These are phyloP conservation scores for Muntiacus muntjak DNA, from an alignment of 2,113 vertebrate genomes.

Conservation along the genomic window DNA sequence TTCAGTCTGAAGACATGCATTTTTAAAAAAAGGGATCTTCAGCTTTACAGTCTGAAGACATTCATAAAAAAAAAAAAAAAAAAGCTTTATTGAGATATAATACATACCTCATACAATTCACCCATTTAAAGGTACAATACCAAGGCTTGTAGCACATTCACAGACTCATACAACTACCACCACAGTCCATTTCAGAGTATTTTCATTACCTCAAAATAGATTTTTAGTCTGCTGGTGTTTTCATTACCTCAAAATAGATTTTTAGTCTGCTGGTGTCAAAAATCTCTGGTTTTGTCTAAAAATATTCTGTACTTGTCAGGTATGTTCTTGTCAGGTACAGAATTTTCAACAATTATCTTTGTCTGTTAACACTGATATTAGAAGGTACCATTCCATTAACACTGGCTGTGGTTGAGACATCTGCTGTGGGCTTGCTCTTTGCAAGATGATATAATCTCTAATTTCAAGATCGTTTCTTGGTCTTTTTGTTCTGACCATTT, in stretches of 20 bases:
- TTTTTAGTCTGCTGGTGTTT: neutral
- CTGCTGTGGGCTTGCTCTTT: neutral
- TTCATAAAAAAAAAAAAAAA: neutral
- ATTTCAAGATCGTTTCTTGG: neutral
- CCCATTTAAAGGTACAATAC: neutral
- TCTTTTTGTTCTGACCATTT: neutral
- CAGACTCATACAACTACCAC: neutral
- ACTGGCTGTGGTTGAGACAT: neutral
- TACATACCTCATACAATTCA: neutral
- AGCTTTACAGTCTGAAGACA: neutral
- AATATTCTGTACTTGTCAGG: neutral
- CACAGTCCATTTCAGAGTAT: neutral
- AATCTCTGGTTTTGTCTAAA: neutral
- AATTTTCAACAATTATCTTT: neutral
- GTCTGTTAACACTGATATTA: neutral
- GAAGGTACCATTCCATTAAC: neutral
- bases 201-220: neutral
- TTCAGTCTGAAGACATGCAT: neutral
- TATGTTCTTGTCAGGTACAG: neutral
- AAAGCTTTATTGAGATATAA: neutral
- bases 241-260: neutral
- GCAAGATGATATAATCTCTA: neutral
- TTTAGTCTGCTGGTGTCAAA: neutral
- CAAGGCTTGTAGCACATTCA: neutral
- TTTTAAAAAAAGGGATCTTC: neutral